Base-by-base conservation (phyloP, 23 tunicate genomes). In the Diplosoma virens region DNA sequence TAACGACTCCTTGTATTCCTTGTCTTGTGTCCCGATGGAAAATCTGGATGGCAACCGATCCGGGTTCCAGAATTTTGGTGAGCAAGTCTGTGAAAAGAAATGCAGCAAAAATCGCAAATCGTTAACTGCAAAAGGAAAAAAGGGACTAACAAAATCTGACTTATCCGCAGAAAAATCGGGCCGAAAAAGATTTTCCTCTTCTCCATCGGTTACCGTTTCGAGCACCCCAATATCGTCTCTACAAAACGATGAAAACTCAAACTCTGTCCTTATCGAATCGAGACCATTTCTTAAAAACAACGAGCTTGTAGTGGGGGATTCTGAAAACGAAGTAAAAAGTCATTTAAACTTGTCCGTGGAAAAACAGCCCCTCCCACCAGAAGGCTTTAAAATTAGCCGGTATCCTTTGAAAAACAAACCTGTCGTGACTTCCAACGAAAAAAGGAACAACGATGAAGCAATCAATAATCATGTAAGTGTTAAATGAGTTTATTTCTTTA, bases 321-420 rank as follows among this genome's bases (percentile, higher is more conserved):
- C 16, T 24, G 37, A 50, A 2, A 61, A 72, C 4, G 78, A 36
- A 3, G 6, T 20, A 6, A 25, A 34, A 37, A 41, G 63, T 58
- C 27, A 37, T 6, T 21, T 28, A 30, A 5, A 58, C 18, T 33
- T 28, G 21, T 66, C 73, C 0, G 9, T 71, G 47, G 84, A 86
- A 37, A 86, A 86, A 27, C 85, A 86, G 45, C 84, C 93, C 33
- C 82, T 86, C 0, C 93, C 93, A 20, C 93, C 93, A 0, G 93
- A 86, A 74, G 93, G 93, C 2, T 86, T 78, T 66, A 86, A 86
- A 79, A 86, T 86, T 37, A 86, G 84, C 71, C 59, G 84, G 32
- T 79, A 79, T 33, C 84, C 78, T 16, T 25, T 72, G 61, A 72
- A 47, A 30, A 68, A 35, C 21, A 68, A 36, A 3, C 27, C 35